Conservation (phyloP, 2,888 invertebrate genomes). For the Mimumesa dahlbomi region DNA sequence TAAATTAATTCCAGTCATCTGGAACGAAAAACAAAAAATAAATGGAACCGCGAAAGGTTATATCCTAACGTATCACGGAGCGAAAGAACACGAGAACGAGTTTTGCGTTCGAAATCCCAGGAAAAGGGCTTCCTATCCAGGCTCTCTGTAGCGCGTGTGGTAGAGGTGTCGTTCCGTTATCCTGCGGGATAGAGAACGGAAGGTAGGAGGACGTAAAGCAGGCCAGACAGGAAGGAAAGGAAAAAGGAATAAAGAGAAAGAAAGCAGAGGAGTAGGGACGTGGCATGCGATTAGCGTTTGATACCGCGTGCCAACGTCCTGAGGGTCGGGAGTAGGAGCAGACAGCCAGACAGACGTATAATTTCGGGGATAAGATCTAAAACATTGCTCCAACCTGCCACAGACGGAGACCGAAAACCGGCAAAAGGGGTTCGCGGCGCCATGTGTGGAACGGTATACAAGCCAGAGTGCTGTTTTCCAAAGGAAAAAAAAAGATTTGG, state of each 20-base stretch:
- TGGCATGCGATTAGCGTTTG: conserved; percentile 70
- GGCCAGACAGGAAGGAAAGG: conserved; percentile 56
- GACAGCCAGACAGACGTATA: conserved; percentile 78
- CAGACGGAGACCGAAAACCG: conserved; percentile 76
- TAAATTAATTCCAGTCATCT: no score
- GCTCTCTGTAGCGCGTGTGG: conserved; percentile 20
- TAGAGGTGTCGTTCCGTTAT: conserved; percentile 53
- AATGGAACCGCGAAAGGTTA: no score
- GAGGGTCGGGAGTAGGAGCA: conserved; percentile 69
- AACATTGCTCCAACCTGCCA: conserved; percentile 72
- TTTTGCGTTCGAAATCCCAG: conserved; percentile 26
- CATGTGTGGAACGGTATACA: conserved; percentile 74
- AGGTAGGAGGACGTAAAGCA: conserved; percentile 54
- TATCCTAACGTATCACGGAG: no score
- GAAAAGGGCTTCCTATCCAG: conserved; percentile 17
- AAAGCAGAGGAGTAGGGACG: conserved; percentile 40
- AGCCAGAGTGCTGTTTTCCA: conserved; percentile 53
- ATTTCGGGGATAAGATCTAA: conserved; percentile 79
- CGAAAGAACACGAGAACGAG: conserved; percentile 12
- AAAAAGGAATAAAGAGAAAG: conserved; percentile 44
- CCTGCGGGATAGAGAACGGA: conserved; percentile 55
- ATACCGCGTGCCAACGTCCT: conserved; percentile 70
- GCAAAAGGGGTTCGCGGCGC: conserved; percentile 67
- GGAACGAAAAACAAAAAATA: no score
- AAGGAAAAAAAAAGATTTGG: conserved; percentile 47